Evolutionary conservation across 92 coral and sea anemone genomes (phyloP), one percentile per base, ranked within the genome.

Genomic region (Hydrozoanthus gracilis): DNA sequence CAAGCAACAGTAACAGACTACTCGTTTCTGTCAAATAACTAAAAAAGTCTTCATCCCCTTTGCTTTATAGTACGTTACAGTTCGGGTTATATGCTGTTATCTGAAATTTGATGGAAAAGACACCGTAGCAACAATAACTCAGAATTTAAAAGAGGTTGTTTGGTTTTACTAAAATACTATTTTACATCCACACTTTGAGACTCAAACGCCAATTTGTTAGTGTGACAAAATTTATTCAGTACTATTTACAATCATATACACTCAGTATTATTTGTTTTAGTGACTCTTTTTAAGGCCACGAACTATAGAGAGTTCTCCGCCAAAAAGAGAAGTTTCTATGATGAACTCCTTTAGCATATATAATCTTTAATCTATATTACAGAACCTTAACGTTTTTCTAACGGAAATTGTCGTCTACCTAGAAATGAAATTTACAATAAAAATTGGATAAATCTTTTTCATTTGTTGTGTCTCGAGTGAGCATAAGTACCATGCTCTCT

Each of bases 391-490:
- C 72, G 72, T 66, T 47, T 65, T 67, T 64, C 85, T 80, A 65
- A 64, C 66, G 85, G 20, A 67, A 64, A 48, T 80, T 80, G 60
- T 66, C 72, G 58, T 80, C 85, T 80, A 67, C 73, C 50, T 80
- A 18, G 66, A 80, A 70, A 73, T 51, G 74, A 80, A 80, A 80
- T 80, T 80, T 80, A 64, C 85, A 80, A 80, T 80, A 80, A 80
- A 80, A 80, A 80, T 80, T 80, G 85, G 74, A 80, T 80, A 80
- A 80, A 80, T 54, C 66, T 74, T 80, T 80, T 52, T 80, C 85
- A 80, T 80, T 80, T 80, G 85, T 80, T 80, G 85, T 80, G 70
- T 65, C 56, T 80, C 73, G 85, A 80, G 85, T 80, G 85, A 80
- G 85, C 62, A 80, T 74, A 80, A 80, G 85, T 80, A 58, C 62